Percentiles rank a stretch among this genome's conserved stretches.
These are phyloP conservation scores for Phasia obesa DNA, from an alignment of 2,888 invertebrate species.

Conservation along the genomic window DNA sequence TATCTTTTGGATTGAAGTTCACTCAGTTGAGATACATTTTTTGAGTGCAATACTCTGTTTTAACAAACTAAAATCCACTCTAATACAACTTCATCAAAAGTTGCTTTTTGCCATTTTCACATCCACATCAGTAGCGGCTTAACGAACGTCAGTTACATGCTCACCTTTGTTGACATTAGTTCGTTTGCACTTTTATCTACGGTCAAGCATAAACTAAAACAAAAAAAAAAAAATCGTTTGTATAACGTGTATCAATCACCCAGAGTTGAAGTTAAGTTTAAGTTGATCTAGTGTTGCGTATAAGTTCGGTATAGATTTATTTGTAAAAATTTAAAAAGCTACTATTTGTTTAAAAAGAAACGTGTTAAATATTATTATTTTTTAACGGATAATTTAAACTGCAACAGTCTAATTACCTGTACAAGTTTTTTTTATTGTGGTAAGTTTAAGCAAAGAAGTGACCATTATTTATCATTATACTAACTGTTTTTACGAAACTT, in stretches of 20 bases:
- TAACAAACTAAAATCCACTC: too few relatives aligned
- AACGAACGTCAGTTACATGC: slow-evolving; percentile 68
- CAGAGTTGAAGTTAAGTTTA: slow-evolving; percentile 10
- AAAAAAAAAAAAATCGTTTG: slow-evolving; percentile 7
- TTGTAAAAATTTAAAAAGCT: background rate
- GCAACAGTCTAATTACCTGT: background rate
- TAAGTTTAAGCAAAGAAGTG: slow-evolving; percentile 44
- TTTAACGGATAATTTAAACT: background rate
- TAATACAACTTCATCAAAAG: slow-evolving; percentile 29
- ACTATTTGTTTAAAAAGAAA: background rate
- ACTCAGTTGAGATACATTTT: too few relatives aligned
- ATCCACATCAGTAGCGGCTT: slow-evolving; percentile 51
- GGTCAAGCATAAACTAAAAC: too few relatives aligned
- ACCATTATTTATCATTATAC: background rate
- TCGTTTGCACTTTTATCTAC: slow-evolving; percentile 10
- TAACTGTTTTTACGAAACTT: slow-evolving; percentile 53
- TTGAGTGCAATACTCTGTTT: too few relatives aligned
- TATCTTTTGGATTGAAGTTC: too few relatives aligned
- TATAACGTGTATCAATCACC: slow-evolving; percentile 35
- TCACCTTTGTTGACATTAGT: slow-evolving; percentile 52
- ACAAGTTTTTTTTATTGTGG: slow-evolving; percentile 18
- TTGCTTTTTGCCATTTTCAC: slow-evolving; percentile 30
- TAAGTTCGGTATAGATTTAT: background rate
- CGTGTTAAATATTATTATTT: background rate
- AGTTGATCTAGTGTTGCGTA: slow-evolving; percentile 5